Base-by-base conservation (phyloP, 2,113 vertebrate genomes). In the Albula glossodonta region DNA sequence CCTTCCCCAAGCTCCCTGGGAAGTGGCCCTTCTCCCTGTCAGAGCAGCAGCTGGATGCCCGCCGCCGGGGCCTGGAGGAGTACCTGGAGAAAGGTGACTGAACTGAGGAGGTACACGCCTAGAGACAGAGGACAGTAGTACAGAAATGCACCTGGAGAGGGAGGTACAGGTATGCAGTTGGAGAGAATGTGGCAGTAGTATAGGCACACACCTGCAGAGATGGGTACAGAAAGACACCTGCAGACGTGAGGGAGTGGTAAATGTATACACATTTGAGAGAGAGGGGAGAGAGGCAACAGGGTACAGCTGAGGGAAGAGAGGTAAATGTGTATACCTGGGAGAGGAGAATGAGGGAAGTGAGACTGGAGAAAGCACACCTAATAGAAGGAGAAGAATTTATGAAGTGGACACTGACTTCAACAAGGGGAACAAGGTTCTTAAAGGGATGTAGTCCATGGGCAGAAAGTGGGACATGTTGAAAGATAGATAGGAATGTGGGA, bases 21-120 rank as follows among this genome's bases (percentile, higher is more conserved):
- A 99, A 99, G 88, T 99, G 98, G 98, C 98, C 98, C 0, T 99
- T 99, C 92, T 98, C 98, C 0, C 90, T 99, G 53, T 99, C 98
- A 0, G 98, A 99, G 85, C 98, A 99, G 93, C 98, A 99, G 91
- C 92, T 99, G 92, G 98, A 99, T 0, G 93, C 97, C 0, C 96
- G 98, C 1, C 93, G 98, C 53, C 93, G 98, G 50, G 98, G 98
- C 1, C 93, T 99, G 87, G 98, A 99, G 92, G 98, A 99, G 86
- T 99, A 98, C 89, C 92, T 99, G 84, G 98, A 99, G 93, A 97
- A 97, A 94, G 98, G 98, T 97, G 86, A 80, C 80, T 6, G 5
- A 22, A 7, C 17, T 5, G 50, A 50, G 25, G 1, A 51, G n/a
- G 41, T 25, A 8, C 25, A 3, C 6, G 11, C 22, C 31, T 17